These are phyloP conservation scores for Nymphalis c-album DNA, from an alignment of 2,888 invertebrate species.

Conservation along the genomic window DNA sequence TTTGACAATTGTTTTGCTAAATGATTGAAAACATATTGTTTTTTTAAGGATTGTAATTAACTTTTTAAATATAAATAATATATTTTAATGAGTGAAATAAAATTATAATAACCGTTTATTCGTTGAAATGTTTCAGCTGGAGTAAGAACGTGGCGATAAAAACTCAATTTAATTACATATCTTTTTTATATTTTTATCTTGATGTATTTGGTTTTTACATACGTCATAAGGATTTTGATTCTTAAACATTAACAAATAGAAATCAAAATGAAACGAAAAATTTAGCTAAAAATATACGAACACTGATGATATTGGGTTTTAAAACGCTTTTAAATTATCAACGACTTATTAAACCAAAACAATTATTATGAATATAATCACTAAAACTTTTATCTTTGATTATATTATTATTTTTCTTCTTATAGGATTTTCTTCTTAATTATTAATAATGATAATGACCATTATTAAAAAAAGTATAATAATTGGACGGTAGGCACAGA, in stretches of 20 bases:
- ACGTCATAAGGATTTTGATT: slow-evolving; percentile 13
- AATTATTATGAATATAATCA: too few species aligned
- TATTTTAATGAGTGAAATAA: slow-evolving; percentile 29
- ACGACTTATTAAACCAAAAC: too few species aligned
- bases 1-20: neutral
- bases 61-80: slow-evolving; percentile 9
- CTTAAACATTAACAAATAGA: slow-evolving; percentile 20
- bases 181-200: slow-evolving; percentile 31
- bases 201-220: slow-evolving; percentile 31
- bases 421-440: too few species aligned
- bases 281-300: neutral
- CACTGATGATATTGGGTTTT: too few species aligned
- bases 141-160: slow-evolving; percentile 34
- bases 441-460: too few species aligned
- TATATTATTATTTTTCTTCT: too few species aligned
- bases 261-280: slow-evolving; percentile 5
- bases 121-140: slow-evolving; percentile 30
- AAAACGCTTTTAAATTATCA: too few species aligned
- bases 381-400: too few species aligned
- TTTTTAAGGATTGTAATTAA: neutral
- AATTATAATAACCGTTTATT: slow-evolving; percentile 29
- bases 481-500: too few species aligned
- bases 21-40: neutral
- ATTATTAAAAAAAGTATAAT: too few species aligned
- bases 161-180: slow-evolving; percentile 35